Conservation (phyloP, 2,113 vertebrate species). For the Gallinago paraguaiae region DNA sequence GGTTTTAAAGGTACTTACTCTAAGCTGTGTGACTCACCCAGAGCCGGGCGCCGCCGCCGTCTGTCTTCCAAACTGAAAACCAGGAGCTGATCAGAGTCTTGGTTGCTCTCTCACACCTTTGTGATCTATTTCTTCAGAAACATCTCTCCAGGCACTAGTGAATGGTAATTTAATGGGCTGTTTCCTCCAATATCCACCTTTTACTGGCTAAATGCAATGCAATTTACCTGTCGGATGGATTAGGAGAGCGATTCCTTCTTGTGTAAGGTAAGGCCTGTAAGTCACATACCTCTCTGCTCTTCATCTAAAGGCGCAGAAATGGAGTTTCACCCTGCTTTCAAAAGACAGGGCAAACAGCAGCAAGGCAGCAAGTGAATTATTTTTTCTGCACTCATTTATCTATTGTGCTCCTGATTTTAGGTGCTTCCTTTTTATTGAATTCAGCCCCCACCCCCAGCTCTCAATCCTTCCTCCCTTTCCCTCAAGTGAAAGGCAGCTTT, state of each 20-base stretch:
- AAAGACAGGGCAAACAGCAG: neutral
- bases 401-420: neutral
- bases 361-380: neutral
- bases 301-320: neutral
- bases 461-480: neutral
- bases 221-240: neutral
- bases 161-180: conserved; percentile 4
- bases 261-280: neutral
- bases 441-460: neutral
- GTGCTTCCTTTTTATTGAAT: neutral
- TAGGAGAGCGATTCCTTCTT: neutral
- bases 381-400: neutral
- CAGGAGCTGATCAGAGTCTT: neutral
- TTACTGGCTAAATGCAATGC: neutral
- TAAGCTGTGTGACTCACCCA: neutral
- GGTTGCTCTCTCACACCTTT: neutral
- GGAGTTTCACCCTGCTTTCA: neutral
- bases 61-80: neutral
- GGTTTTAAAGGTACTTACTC: neutral
- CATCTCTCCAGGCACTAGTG: neutral
- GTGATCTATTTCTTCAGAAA: neutral
- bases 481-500: neutral
- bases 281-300: neutral
- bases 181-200: neutral
- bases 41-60: rapidly evolving